Conservation (phyloP, 1,140 invertebrate genomes). For the Tetramorium alpestre region DNA sequence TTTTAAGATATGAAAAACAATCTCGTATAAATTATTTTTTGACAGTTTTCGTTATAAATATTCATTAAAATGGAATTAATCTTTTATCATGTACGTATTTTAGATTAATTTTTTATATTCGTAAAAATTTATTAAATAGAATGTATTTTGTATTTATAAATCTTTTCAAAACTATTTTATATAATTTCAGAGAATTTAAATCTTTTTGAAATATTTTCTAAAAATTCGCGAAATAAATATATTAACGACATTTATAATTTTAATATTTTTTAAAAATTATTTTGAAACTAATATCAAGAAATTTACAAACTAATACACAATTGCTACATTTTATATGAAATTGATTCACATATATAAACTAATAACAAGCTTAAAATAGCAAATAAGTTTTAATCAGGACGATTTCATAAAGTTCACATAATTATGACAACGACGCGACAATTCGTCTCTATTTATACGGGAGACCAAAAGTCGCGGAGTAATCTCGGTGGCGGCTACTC, state of each 20-base stretch:
- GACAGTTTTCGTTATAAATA: not conserved
- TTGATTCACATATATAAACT: not conserved
- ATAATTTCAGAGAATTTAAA: not conserved
- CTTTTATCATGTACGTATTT: not conserved
- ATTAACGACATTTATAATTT: not conserved
- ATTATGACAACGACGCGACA: not conserved
- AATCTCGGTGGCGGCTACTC: constrained; percentile 54
- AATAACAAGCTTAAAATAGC: not conserved
- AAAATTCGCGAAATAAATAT: not conserved
- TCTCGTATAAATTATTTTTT: not conserved
- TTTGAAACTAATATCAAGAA: not conserved
- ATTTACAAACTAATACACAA: not conserved
- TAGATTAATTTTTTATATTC: not conserved
- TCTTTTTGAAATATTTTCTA: not conserved
- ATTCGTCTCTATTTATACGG: constrained; percentile 26
- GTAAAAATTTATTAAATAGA: not conserved
- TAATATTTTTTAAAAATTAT: not conserved
- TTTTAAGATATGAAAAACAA: not conserved
- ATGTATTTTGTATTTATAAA: not conserved
- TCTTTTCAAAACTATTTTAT: not conserved
- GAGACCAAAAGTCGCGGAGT: not conserved
- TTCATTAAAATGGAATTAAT: not conserved
- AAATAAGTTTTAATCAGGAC: not conserved
- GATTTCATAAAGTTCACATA: not conserved
- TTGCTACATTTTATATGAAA: not conserved